These are phyloP conservation scores for Sylvilagus bachmani DNA, from an alignment of 2,113 vertebrate genomes.

Conservation along the genomic window DNA sequence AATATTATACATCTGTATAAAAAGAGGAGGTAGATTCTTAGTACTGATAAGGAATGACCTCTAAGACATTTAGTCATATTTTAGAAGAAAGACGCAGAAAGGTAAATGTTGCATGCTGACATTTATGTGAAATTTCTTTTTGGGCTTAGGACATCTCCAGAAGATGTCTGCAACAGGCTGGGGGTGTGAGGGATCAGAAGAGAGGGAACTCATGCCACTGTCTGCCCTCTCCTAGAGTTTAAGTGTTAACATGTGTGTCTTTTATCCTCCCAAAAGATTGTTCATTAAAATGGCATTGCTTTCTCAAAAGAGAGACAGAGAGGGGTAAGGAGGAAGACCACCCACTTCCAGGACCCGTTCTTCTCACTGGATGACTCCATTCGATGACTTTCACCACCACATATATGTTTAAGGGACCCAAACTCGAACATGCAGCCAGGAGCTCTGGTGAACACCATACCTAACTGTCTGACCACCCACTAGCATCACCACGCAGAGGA, in stretches of 20 bases:
- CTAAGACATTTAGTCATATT: constrained; percentile 8
- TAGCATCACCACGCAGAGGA: neutral
- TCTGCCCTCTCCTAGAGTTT: neutral
- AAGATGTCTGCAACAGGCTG: neutral
- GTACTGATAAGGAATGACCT: neutral
- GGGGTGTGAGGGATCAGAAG: neutral
- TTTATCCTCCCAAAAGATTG: neutral
- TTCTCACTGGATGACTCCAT: neutral
- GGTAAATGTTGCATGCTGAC: neutral
- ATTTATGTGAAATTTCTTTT: constrained; percentile 18
- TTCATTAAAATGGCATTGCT: neutral
- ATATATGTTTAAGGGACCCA: neutral
- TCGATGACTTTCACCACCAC: neutral
- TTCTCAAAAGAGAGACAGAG: neutral
- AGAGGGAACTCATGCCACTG: neutral
- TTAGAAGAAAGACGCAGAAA: constrained; percentile 58
- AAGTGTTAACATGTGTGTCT: neutral
- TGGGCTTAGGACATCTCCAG: constrained; percentile 6
- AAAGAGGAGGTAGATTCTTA: neutral
- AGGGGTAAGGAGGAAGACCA: neutral
- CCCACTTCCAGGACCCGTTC: neutral
- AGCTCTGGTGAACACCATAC: neutral
- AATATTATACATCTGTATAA: neutral
- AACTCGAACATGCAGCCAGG: neutral
- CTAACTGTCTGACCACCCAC: neutral